Percentiles rank a stretch among this genome's conserved stretches.
These are phyloP conservation scores for Toxostoma redivivum DNA, from an alignment of 2,113 vertebrate genomes.

Conservation along the genomic window DNA sequence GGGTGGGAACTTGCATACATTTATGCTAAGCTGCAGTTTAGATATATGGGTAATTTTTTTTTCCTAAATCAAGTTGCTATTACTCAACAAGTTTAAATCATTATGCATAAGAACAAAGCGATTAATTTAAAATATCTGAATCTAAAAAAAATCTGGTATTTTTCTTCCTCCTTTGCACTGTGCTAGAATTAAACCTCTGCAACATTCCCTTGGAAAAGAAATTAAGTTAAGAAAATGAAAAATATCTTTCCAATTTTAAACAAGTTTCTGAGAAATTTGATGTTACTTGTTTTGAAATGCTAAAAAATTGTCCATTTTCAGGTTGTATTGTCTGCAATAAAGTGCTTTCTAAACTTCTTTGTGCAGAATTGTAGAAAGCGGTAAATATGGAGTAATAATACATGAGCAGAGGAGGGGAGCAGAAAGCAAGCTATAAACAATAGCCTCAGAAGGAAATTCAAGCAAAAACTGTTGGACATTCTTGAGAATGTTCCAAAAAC, in stretches of 20 bases:
- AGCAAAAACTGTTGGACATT: background rate
- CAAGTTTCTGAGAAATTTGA: background rate
- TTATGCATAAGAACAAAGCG: background rate
- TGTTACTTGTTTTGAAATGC: background rate
- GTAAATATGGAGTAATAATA: background rate
- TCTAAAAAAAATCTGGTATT: background rate
- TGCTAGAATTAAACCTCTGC: background rate
- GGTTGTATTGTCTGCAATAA: background rate
- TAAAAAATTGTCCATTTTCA: background rate
- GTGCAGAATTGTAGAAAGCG: background rate
- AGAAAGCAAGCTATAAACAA: background rate
- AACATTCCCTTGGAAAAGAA: background rate
- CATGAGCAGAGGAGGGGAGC: background rate
- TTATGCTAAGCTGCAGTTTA: background rate
- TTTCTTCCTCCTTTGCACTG: background rate
- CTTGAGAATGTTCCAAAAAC: constrained; percentile 5
- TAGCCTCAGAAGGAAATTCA: background rate
- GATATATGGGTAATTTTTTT: background rate
- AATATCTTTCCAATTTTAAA: background rate
- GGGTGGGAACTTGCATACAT: background rate
- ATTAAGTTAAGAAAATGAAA: background rate
- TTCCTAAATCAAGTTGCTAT: background rate
- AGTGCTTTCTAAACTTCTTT: background rate
- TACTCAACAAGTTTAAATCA: background rate
- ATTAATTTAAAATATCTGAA: background rate